Evolutionary conservation across 2,888 invertebrate genomes (phyloP).

Genomic region (Ceraclea dissimilis): DNA sequence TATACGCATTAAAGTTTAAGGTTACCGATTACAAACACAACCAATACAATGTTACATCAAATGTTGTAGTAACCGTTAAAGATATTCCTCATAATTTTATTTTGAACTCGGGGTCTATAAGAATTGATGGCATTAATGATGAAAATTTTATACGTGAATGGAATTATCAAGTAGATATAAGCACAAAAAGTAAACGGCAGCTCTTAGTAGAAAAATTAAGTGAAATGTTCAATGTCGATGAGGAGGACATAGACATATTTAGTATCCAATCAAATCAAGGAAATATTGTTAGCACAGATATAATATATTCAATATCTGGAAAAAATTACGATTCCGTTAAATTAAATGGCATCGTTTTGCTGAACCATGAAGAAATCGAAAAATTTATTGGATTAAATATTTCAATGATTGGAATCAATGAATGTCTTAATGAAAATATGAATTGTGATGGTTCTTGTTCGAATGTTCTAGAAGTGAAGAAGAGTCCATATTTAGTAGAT

Average conservation of each 20-base stretch:
- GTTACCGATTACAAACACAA: conserved; percentile 46
- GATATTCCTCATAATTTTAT: conserved; percentile 49
- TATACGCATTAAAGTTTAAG: conserved; percentile 35
- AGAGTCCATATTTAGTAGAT: conserved; percentile 90
- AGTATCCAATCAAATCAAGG: conserved; percentile 38
- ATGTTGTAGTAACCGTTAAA: conserved; percentile 46
- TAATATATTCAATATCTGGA: conserved; percentile 27
- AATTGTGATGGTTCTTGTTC: conserved; percentile 96
- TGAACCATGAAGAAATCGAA: conserved; percentile 91
- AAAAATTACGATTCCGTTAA: conserved; percentile 83
- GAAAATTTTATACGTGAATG: conserved; percentile 47
- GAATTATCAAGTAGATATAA: conserved; percentile 32
- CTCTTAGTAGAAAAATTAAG: conserved; percentile 27
- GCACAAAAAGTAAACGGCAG: conserved; percentile 30
- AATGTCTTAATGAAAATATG: conserved; percentile 89
- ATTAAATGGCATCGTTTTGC: conserved; percentile 87
- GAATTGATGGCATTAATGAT: conserved; percentile 44
- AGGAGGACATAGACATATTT: conserved; percentile 47
- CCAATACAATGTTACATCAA: conserved; percentile 43
- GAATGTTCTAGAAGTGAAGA: conserved; percentile 84
- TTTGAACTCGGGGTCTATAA: conserved; percentile 46
- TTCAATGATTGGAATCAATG: conserved; percentile 96
- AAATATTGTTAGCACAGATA: conserved; percentile 11
- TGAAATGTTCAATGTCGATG: conserved; percentile 34
- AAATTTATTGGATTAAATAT: conserved; percentile 88